phyloP scores from a whole-genome alignment of 2,888 invertebrate species.

The Chrysomela aeneicollis region DNA sequence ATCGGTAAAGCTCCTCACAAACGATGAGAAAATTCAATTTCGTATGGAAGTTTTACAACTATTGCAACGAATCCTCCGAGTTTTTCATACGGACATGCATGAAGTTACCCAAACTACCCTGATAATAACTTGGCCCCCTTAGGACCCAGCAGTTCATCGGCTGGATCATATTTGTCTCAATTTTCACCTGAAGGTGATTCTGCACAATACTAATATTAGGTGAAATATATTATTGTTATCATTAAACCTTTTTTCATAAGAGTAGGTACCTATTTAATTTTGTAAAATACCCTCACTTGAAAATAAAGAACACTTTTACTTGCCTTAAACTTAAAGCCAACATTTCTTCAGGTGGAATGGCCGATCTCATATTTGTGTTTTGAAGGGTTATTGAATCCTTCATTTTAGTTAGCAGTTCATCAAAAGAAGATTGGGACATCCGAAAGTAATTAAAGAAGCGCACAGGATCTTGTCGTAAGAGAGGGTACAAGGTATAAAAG shows the following conservation, averaged over 20 bases:
- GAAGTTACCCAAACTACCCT: slow-evolving; percentile 16
- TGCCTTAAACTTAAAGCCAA: slow-evolving; percentile 16
- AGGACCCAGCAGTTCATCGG: slow-evolving; percentile 19
- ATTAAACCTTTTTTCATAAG: too few relatives aligned
- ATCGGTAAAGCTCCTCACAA: slow-evolving; percentile 16
- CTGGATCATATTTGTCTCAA: slow-evolving; percentile 21
- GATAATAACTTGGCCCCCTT: neutral
- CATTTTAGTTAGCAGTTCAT: slow-evolving; percentile 16
- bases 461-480: slow-evolving; percentile 9
- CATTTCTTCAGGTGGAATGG: slow-evolving; percentile 16
- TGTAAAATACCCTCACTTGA: slow-evolving; percentile 2
- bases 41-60: slow-evolving; percentile 16
- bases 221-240: too few relatives aligned
- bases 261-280: too few relatives aligned
- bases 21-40: slow-evolving; percentile 17
- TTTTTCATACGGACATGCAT: slow-evolving; percentile 18
- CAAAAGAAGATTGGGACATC: slow-evolving; percentile 18
- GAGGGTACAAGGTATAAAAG: slow-evolving; percentile 17
- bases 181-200: slow-evolving; percentile 13
- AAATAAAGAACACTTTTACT: slow-evolving; percentile 17
- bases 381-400: slow-evolving; percentile 19
- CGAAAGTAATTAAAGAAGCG: slow-evolving; percentile 18
- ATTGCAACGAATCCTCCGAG: slow-evolving; percentile 20
- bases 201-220: slow-evolving; percentile 8
- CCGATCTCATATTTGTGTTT: slow-evolving; percentile 21